phyloP scores from a whole-genome alignment of 2,113 vertebrate genomes.

The Tachycineta bicolor region DNA sequence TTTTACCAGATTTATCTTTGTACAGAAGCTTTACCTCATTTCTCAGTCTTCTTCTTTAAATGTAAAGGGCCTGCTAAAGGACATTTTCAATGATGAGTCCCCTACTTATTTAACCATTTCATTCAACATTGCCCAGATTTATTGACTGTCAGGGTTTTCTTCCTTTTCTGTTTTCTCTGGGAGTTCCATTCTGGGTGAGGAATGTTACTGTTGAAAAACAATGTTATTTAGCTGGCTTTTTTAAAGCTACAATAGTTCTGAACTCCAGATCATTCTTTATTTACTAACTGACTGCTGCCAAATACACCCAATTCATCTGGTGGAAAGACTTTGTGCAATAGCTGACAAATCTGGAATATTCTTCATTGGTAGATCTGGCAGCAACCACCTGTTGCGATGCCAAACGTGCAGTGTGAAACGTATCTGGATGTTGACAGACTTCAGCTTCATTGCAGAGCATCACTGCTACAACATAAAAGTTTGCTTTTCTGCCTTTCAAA shows the following conservation, averaged over 20 bases:
- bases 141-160: slow-evolving; percentile 39
- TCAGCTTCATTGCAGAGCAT: slow-evolving; percentile 51
- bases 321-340: slow-evolving; percentile 37
- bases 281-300: slow-evolving; percentile 56
- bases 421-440: slow-evolving; percentile 66
- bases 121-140: slow-evolving; percentile 50
- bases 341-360: slow-evolving; percentile 59
- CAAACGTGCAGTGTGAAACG: slow-evolving; percentile 57
- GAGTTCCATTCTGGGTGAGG: slow-evolving; percentile 29
- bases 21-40: slow-evolving; percentile 37
- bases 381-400: slow-evolving; percentile 51
- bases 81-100: slow-evolving; percentile 44
- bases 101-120: slow-evolving; percentile 56
- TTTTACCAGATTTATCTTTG: slow-evolving; percentile 32
- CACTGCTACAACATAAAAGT: slow-evolving; percentile 54
- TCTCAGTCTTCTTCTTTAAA: slow-evolving; percentile 36
- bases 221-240: slow-evolving; percentile 53
- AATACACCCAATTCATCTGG: slow-evolving; percentile 51
- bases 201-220: slow-evolving; percentile 57
- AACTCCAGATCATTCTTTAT: slow-evolving; percentile 61
- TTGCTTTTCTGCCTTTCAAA: slow-evolving; percentile 60
- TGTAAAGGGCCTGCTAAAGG: slow-evolving; percentile 23
- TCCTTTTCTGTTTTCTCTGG: slow-evolving; percentile 29
- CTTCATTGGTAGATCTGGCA: slow-evolving; percentile 59
- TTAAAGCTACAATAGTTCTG: slow-evolving; percentile 38